Evolutionary conservation across 1,140 invertebrate species (phyloP).

Genomic region (Dinoponera quadriceps): DNA sequence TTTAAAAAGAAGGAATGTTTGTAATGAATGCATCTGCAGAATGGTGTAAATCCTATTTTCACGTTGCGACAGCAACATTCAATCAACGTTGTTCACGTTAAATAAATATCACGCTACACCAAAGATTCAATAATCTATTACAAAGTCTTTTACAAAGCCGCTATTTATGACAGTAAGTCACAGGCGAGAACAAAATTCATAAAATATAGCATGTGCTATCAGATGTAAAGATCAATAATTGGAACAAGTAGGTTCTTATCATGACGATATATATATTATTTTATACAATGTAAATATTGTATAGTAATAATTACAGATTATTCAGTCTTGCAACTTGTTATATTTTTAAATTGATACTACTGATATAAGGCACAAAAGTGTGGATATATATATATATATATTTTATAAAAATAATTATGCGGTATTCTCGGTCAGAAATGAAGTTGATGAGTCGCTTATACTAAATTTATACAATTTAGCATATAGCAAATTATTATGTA

Average conservation of each 20-base stretch:
- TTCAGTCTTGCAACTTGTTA: background rate
- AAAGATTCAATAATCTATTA: background rate
- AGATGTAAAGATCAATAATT: slow-evolving; percentile 17
- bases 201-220: slow-evolving; percentile 13
- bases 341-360: background rate
- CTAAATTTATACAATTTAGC: no score
- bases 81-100: background rate
- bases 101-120: background rate
- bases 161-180: background rate
- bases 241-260: slow-evolving; percentile 1
- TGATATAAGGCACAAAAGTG: no score
- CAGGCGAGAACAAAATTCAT: background rate
- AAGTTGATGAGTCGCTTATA: no score
- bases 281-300: slow-evolving; percentile 25
- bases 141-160: background rate
- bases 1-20: slow-evolving; percentile 60
- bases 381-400: no score
- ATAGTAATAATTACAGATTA: slow-evolving; percentile 8
- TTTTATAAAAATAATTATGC: no score
- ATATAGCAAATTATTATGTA: no score
- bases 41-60: slow-evolving; percentile 10
- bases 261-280: background rate
- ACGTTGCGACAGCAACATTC: background rate
- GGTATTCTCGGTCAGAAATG: no score
- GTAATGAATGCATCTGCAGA: slow-evolving; percentile 22